Evolutionary conservation across 2,888 invertebrate genomes (phyloP).

Genomic region (Ornithoptera priamus): DNA sequence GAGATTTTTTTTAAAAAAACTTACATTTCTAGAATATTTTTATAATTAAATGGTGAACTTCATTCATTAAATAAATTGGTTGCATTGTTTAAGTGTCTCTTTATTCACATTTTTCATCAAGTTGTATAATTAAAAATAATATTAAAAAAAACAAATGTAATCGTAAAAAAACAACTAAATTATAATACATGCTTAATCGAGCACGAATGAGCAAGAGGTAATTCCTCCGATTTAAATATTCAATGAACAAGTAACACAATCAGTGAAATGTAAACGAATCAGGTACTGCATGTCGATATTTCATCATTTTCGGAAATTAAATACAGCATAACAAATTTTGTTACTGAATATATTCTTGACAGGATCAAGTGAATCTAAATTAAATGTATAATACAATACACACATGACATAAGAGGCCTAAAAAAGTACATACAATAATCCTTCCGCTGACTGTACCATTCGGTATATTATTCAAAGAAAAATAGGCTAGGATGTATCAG

Average conservation of each 20-base stretch:
- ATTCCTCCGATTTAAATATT: constrained; percentile 19
- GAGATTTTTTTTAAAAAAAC: too few relatives aligned
- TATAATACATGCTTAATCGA: constrained; percentile 9
- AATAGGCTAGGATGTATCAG: constrained; percentile 19
- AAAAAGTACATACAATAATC: constrained; percentile 5
- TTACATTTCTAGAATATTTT: too few relatives aligned
- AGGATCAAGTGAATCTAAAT: background rate
- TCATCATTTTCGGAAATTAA: constrained; percentile 14
- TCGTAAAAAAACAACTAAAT: background rate
- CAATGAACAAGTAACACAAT: constrained; percentile 23
- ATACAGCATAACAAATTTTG: constrained; percentile 10
- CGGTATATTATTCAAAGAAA: constrained; percentile 20
- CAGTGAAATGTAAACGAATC: constrained; percentile 23
- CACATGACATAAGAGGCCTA: too few relatives aligned
- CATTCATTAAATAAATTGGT: too few relatives aligned
- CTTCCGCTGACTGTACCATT: constrained; percentile 13
- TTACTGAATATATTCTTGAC: background rate
- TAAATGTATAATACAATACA: too few relatives aligned
- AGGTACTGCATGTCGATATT: constrained; percentile 7
- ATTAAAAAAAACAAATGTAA: background rate
- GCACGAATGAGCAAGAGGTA: constrained; percentile 18
- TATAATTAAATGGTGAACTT: too few relatives aligned
- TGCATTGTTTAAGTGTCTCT: background rate
- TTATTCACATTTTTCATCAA: background rate
- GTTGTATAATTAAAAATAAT: background rate